Percentiles rank a stretch among this genome's conserved stretches.
Evolutionary conservation across 2,797 vertebrate genomes (phyloP).

Genomic region (Bryconaethiops microstoma): DNA sequence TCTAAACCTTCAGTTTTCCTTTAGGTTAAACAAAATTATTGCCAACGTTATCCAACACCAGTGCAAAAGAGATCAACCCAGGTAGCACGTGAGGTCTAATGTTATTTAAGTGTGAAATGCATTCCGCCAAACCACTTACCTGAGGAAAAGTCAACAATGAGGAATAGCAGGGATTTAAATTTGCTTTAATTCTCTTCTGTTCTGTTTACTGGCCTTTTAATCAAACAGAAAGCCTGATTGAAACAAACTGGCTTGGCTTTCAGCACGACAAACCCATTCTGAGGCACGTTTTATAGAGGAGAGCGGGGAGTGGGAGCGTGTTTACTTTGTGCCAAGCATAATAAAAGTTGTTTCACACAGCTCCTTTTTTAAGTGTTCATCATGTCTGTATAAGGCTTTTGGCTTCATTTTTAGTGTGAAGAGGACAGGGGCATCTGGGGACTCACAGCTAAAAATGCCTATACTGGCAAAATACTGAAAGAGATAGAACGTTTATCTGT

Average conservation of each 20-base stretch:
- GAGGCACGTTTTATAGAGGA: neutral
- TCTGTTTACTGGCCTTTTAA: neutral
- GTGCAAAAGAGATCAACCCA: no score
- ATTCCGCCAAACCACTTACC: neutral
- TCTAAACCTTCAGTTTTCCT: no score
- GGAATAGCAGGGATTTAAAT: neutral
- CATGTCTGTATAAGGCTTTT: neutral
- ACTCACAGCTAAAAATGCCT: neutral
- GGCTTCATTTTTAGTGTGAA: neutral
- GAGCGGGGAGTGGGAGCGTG: neutral
- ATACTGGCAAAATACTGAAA: neutral
- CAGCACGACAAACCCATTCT: neutral
- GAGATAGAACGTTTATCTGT: no score
- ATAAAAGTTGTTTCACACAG: neutral
- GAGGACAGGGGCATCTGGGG: neutral
- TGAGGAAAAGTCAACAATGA: neutral
- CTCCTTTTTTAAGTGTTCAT: conserved; percentile 5
- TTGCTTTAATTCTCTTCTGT: neutral
- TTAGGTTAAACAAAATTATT: no score
- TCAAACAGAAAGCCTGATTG: conserved; percentile 22
- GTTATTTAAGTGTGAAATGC: neutral
- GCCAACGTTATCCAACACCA: no score
- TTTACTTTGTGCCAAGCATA: neutral
- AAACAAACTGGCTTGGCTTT: conserved; percentile 5
- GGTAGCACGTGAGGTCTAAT: neutral